Base-by-base conservation (phyloP, 2,797 vertebrate genomes). In the Echeneis naucrates region DNA sequence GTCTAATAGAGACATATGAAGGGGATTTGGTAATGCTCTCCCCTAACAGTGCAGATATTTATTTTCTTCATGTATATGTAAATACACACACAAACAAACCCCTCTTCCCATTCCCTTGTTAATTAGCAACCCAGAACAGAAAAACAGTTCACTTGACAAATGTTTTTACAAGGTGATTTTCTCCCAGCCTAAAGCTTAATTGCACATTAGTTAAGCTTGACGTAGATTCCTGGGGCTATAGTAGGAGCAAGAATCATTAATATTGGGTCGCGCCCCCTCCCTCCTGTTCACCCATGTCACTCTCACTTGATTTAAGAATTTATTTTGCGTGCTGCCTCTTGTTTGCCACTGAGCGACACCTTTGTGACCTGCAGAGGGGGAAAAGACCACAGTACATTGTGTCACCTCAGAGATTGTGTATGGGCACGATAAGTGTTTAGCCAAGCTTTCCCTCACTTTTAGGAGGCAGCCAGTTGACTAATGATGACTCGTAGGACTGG, bases 161-260 rank as follows among this genome's bases (percentile, higher is more conserved):
- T 95, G 94, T 93, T 95, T 95, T 93, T 90, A 93, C 92, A 93
- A 93, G 94, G 92, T 94, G 92, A 93, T 94, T 94, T 93, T 94
- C 92, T 92, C 88, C 84, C 89, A 88, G 92, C 94, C 91, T 92
- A 72, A 89, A 87, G 92, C 92, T 93, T 95, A 94, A 95, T 94
- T 95, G 94, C 93, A 92, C 92, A 94, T 94, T 94, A 93, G 92
- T 94, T 93, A 92, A 92, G 89, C 92, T 92, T 92, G 89, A 93
- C 90, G 88, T 91, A 80, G 83, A 90, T 89, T 93, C 93, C 92
- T 84, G 83, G 81, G 89, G 93, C 94, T 92, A 87, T 84, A 85
- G 84, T 52, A 44, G 82, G 84, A 93, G 88, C 75, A 55, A 57
- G 91, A 85, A 84, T 89, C 84, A 93, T 94, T 94, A 92, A 93